These are phyloP conservation scores for Zonotrichia albicollis DNA, from an alignment of 2,797 vertebrate species.

Conservation along the genomic window DNA sequence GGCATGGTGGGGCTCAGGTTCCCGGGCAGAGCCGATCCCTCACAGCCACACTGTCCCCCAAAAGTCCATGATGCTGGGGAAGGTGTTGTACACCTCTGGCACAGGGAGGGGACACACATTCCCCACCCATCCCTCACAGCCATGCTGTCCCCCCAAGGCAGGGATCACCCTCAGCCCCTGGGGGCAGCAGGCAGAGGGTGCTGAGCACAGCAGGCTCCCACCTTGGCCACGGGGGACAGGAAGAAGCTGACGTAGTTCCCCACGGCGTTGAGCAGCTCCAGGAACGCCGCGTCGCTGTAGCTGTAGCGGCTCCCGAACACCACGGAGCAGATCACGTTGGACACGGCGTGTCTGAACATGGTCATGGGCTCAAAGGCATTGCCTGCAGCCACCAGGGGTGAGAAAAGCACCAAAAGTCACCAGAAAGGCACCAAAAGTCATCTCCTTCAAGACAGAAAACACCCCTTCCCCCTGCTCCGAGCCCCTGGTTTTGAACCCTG, in stretches of 20 bases:
- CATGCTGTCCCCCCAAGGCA: neutral
- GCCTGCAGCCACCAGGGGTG: neutral
- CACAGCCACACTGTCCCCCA: neutral
- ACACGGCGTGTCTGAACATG: neutral
- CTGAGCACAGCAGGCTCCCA: neutral
- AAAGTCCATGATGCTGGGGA: conserved; percentile 71
- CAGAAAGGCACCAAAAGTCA: no score
- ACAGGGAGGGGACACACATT: neutral
- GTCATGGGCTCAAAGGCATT: neutral
- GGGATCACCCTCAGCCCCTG: neutral
- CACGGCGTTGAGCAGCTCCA: neutral
- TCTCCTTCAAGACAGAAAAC: neutral
- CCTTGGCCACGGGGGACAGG: neutral
- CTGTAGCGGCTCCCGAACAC: conserved; percentile 37
- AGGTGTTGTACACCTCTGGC: conserved; percentile 79
- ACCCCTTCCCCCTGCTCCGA: rapidly evolving
- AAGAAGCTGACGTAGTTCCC: conserved; percentile 30
- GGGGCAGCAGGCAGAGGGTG: rapidly evolving
- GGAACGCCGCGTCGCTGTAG: neutral
- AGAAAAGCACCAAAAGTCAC: neutral
- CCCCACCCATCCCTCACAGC: neutral
- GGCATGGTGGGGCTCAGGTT: neutral
- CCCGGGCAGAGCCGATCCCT: conserved; percentile 4
- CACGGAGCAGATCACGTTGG: conserved; percentile 45
- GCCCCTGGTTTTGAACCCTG: neutral